Evolutionary conservation across 2,888 invertebrate genomes (phyloP).

Genomic region (Cybosia mesomella): DNA sequence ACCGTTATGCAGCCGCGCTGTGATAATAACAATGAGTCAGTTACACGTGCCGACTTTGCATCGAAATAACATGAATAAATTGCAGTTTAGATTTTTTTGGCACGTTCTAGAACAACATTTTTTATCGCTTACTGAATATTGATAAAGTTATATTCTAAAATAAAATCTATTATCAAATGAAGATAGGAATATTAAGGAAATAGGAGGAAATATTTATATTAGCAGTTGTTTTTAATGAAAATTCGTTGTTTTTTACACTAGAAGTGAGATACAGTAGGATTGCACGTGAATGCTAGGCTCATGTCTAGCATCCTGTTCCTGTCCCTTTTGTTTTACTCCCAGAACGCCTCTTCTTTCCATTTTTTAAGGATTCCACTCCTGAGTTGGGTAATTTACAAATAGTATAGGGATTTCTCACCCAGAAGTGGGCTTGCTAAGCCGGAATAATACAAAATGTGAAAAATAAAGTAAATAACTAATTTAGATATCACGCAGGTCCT

Average conservation of each 20-base stretch:
- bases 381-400: too few relatives aligned
- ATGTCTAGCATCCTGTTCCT: too few relatives aligned
- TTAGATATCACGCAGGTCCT: too few relatives aligned
- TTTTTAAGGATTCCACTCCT: too few relatives aligned
- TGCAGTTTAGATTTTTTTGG: constrained; percentile 22
- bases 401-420: too few relatives aligned
- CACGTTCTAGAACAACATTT: constrained; percentile 13
- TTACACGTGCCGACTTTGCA: constrained; percentile 50
- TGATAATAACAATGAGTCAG: constrained; percentile 38
- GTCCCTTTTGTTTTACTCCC: too few relatives aligned
- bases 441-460: too few relatives aligned
- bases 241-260: neutral
- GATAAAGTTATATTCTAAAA: too few relatives aligned
- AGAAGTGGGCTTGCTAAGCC: too few relatives aligned
- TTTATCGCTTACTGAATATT: constrained; percentile 4
- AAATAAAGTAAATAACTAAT: too few relatives aligned
- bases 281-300: too few relatives aligned
- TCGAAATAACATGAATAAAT: constrained; percentile 37
- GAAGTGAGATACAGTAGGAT: neutral
- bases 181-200: neutral
- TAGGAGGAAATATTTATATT: neutral
- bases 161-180: neutral
- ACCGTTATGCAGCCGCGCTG: constrained; percentile 33
- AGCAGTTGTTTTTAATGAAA: neutral
- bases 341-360: too few relatives aligned